Conservation (phyloP, 2,113 vertebrate genomes). For the Suricata suricatta region DNA sequence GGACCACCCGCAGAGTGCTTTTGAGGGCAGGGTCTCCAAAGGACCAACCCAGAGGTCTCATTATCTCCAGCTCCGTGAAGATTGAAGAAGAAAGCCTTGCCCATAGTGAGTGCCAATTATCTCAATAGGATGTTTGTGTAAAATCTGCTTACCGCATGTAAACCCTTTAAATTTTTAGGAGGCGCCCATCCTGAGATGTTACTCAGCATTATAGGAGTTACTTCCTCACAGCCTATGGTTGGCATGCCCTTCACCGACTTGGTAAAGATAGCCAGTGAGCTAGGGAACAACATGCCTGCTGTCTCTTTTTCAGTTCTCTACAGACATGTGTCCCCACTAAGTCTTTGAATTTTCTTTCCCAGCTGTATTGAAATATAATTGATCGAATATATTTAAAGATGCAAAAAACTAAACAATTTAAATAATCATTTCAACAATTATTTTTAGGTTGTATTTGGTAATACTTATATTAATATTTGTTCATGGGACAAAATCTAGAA, state of each 20-base stretch:
- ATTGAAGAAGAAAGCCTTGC: not conserved
- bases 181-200: not conserved
- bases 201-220: not conserved
- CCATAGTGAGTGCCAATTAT: not conserved
- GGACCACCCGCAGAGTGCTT: not conserved
- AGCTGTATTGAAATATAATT: not conserved
- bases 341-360: not conserved
- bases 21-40: not conserved
- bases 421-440: not conserved
- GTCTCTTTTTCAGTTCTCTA: not conserved
- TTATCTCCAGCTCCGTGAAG: not conserved
- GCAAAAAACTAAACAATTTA: not conserved
- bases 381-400: not conserved
- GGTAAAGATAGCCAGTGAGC: not conserved
- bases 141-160: not conserved
- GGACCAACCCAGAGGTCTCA: not conserved
- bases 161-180: not conserved
- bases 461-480: not conserved
- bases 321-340: not conserved
- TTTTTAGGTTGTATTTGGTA: not conserved
- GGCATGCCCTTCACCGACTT: no score
- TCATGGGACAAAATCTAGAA: not conserved
- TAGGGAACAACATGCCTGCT: not conserved
- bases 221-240: not conserved
- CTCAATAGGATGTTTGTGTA: not conserved